phyloP scores from a whole-genome alignment of 2,797 vertebrate species.

The Eupleurogrammus muticus region DNA sequence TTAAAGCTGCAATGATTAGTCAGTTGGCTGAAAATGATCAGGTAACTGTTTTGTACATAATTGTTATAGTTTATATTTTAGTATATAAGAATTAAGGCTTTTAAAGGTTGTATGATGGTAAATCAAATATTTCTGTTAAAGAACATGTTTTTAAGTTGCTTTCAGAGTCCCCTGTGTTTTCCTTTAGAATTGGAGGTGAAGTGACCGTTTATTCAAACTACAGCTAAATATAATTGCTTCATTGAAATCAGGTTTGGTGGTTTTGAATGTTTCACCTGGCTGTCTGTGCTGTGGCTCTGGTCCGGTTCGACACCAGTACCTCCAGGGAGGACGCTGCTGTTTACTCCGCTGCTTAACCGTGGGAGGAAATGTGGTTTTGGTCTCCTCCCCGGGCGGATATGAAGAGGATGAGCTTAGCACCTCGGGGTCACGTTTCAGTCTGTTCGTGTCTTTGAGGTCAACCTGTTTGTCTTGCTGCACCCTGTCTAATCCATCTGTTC shows the following conservation, averaged over 20 bases:
- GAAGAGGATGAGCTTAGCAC: conserved; percentile 20
- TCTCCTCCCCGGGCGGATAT: conserved; percentile 61
- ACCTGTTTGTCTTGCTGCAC: conserved; percentile 45
- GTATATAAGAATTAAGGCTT: too few species aligned
- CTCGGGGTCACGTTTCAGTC: conserved; percentile 34
- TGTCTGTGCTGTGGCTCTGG: conserved; percentile 75
- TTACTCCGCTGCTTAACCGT: conserved; percentile 55
- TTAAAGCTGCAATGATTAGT: background rate
- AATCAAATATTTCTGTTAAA: too few species aligned
- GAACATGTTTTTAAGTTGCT: too few species aligned
- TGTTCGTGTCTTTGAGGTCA: conserved; percentile 47
- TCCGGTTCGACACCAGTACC: conserved; percentile 85
- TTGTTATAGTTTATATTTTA: too few species aligned
- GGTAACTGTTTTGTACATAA: too few species aligned
- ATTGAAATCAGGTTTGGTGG: too few species aligned
- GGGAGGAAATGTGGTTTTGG: conserved; percentile 64
- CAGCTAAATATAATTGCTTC: too few species aligned
- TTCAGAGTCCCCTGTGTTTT: too few species aligned
- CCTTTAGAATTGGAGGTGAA: too few species aligned
- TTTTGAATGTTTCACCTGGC: conserved; percentile 78
- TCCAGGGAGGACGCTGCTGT: conserved; percentile 77
- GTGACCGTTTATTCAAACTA: too few species aligned
- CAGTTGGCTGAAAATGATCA: too few species aligned
- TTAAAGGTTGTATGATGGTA: too few species aligned
- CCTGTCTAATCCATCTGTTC: conserved; percentile 9